phyloP scores from a whole-genome alignment of 2,888 invertebrate genomes.

The Eurois occulta region DNA sequence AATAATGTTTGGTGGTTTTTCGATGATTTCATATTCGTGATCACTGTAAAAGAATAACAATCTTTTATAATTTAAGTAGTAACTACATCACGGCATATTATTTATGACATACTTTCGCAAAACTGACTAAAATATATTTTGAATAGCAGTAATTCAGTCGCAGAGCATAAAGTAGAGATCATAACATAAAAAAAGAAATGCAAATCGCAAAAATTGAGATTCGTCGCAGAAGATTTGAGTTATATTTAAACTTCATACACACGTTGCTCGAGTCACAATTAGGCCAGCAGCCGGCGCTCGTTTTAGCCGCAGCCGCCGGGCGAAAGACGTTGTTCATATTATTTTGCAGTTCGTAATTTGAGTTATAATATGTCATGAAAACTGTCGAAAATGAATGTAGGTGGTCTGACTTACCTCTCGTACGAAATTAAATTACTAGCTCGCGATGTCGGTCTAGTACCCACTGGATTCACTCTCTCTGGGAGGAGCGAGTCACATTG shows the following conservation, averaged over 20 bases:
- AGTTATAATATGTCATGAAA: conserved; percentile 81
- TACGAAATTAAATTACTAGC: conserved; percentile 87
- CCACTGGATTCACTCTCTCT: conserved; percentile 93
- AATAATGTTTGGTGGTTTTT: conserved; percentile 91
- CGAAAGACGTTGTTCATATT: conserved; percentile 78
- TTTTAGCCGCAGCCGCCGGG: conserved; percentile 90
- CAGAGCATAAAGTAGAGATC: conserved; percentile 63
- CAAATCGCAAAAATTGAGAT: conserved; percentile 78
- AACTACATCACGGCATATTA: conserved; percentile 4
- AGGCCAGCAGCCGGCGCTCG: conserved; percentile 88
- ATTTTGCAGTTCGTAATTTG: conserved; percentile 80
- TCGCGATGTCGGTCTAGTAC: conserved; percentile 92
- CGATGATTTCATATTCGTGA: conserved; percentile 98
- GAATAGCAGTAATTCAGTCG: conserved; percentile 66
- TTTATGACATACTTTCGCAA: conserved; percentile 69
- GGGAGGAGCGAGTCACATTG: conserved; percentile 95
- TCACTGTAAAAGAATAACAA: conserved; percentile 92
- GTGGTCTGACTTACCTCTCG: conserved; percentile 82
- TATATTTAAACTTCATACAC: conserved; percentile 86
- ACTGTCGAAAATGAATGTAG: conserved; percentile 72
- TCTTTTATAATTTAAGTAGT: conserved; percentile 33
- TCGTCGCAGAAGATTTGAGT: conserved; percentile 80
- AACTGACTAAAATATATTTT: conserved; percentile 10
- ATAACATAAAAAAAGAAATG: conserved; percentile 66
- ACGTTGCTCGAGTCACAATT: conserved; percentile 86